phyloP scores from a whole-genome alignment of 1,140 invertebrate species.

The Microplitis mediator region DNA sequence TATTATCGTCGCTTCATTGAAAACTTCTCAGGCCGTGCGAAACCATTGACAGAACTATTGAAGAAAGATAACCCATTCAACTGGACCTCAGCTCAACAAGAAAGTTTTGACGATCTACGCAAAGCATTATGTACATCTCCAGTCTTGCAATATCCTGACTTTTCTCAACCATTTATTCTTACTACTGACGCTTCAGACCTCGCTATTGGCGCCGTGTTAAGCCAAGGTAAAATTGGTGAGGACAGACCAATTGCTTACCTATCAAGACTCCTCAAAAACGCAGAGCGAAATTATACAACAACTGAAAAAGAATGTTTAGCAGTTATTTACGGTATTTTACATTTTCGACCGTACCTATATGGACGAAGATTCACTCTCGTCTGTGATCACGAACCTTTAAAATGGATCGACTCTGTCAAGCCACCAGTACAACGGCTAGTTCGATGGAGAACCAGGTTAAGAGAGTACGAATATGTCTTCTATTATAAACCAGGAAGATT shows the following conservation, averaged over 20 bases:
- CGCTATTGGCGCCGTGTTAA: slow-evolving; percentile 37
- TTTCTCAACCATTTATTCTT: slow-evolving; percentile 35
- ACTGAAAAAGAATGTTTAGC: slow-evolving; percentile 55
- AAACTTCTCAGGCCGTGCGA: slow-evolving; percentile 34
- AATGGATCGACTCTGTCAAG: too few relatives aligned
- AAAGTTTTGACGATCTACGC: neutral
- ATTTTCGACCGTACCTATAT: slow-evolving; percentile 49
- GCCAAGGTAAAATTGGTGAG: slow-evolving; percentile 35
- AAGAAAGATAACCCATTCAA: slow-evolving; percentile 32
- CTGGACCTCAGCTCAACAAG: slow-evolving; percentile 22
- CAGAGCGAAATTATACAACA: slow-evolving; percentile 40
- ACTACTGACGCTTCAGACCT: slow-evolving; percentile 38
- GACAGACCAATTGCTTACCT: slow-evolving; percentile 38
- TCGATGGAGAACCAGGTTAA: too few relatives aligned
- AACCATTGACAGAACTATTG: slow-evolving; percentile 37
- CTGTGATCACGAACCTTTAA: slow-evolving; percentile 26
- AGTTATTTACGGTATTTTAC: slow-evolving; percentile 34
- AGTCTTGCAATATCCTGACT: slow-evolving; percentile 25
- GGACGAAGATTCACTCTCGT: slow-evolving; percentile 49
- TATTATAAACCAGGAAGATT: too few relatives aligned
- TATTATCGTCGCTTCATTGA: slow-evolving; percentile 42
- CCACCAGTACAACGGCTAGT: too few relatives aligned
- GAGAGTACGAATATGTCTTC: too few relatives aligned
- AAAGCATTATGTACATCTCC: too few relatives aligned
- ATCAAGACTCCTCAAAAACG: slow-evolving; percentile 32